phyloP scores from a whole-genome alignment of 2,113 vertebrate species.

The Aegithalos caudatus region DNA sequence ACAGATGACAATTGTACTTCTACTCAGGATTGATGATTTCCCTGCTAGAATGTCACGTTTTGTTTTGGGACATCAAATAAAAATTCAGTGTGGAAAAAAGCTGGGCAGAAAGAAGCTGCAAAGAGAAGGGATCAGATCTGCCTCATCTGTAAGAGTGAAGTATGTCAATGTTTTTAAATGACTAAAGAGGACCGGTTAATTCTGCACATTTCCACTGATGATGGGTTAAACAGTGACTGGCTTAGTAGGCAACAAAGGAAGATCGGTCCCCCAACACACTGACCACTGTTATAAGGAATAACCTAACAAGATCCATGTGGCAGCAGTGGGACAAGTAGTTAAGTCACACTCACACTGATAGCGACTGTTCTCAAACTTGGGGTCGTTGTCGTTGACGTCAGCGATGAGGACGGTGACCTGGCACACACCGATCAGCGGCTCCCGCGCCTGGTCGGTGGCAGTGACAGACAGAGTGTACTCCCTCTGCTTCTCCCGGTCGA shows the following conservation, averaged over 20 bases:
- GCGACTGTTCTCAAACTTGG: conserved; percentile 87
- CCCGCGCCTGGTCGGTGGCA: conserved; percentile 82
- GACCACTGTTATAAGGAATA: background rate
- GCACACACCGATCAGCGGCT: conserved; percentile 85
- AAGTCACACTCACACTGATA: conserved; percentile 78
- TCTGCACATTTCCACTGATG: background rate
- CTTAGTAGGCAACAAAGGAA: background rate
- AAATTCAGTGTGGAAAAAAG: background rate
- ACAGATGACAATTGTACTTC: background rate
- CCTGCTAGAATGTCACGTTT: background rate
- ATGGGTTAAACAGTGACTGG: background rate
- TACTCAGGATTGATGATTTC: background rate
- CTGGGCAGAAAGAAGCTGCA: background rate
- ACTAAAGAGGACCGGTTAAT: background rate
- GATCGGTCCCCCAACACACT: background rate
- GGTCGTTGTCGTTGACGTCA: conserved; percentile 88
- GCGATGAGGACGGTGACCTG: conserved; percentile 78
- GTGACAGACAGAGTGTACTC: conserved; percentile 81
- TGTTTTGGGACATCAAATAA: background rate
- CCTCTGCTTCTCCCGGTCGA: conserved; percentile 84
- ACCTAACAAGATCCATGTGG: background rate
- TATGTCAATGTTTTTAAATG: background rate
- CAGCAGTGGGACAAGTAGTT: background rate
- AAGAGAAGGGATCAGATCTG: background rate
- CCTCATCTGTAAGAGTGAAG: background rate